Conservation (phyloP, 2,113 vertebrate species). For the Pleuronectes platessa region DNA sequence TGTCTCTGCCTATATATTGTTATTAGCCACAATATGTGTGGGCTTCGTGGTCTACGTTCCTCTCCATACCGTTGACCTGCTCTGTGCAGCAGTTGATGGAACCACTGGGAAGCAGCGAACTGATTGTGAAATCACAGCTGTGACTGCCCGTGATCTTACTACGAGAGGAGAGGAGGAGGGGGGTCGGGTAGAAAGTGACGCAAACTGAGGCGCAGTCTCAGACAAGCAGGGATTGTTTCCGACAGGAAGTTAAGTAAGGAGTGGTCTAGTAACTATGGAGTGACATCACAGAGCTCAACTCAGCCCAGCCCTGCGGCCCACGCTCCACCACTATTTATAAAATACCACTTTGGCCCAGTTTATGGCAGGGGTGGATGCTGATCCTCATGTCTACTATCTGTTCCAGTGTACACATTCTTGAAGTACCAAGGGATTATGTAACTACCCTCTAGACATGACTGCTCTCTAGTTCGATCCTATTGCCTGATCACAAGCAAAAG, state of each 20-base stretch:
- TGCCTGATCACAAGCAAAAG: conserved; percentile 59
- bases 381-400: conserved; percentile 76
- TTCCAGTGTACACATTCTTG: conserved; percentile 71
- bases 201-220: conserved; percentile 49
- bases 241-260: conserved; percentile 84
- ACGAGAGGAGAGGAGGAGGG: neutral
- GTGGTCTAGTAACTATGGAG: conserved; percentile 73
- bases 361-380: conserved; percentile 74
- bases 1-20: conserved; percentile 38
- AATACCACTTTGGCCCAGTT: conserved; percentile 78
- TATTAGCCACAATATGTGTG: conserved; percentile 59
- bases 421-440: conserved; percentile 76
- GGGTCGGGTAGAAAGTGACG: conserved; percentile 36
- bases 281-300: conserved; percentile 78
- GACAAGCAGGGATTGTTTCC: conserved; percentile 81
- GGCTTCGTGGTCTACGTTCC: conserved; percentile 49
- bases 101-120: conserved; percentile 39
- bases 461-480: conserved; percentile 50
- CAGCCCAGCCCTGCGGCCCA: conserved; percentile 79
- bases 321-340: conserved; percentile 81
- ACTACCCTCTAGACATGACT: conserved; percentile 71
- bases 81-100: conserved; percentile 33
- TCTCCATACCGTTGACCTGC: conserved; percentile 37
- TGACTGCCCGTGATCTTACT: conserved; percentile 19
- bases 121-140: conserved; percentile 53